phyloP scores from a whole-genome alignment of 1,140 invertebrate genomes.

The Diabrotica virgifera region DNA sequence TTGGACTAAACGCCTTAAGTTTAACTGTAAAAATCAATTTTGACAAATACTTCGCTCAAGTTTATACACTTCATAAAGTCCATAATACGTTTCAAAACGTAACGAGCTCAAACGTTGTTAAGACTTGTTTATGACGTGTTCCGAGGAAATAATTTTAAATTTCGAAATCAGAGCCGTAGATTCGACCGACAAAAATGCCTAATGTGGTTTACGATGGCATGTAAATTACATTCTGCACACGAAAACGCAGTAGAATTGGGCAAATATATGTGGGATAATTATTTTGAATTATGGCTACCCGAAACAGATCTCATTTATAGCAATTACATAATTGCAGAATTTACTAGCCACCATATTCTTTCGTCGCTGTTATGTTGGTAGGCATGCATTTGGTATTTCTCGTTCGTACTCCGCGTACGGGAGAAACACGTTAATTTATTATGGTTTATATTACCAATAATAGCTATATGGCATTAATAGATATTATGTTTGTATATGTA shows the following conservation, averaged over 20 bases:
- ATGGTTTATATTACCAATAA: too few relatives aligned
- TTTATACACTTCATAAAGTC: too few relatives aligned
- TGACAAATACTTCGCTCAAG: too few relatives aligned
- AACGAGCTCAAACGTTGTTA: not conserved
- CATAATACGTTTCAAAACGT: too few relatives aligned
- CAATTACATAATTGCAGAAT: not conserved
- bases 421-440: too few relatives aligned
- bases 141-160: constrained; percentile 1
- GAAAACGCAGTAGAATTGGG: not conserved
- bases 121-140: constrained; percentile 2
- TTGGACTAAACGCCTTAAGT: too few relatives aligned
- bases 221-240: not conserved
- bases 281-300: constrained; percentile 1
- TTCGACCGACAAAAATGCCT: not conserved
- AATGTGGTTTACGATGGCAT: constrained; percentile 1
- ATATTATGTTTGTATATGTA: too few relatives aligned
- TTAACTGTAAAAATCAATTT: too few relatives aligned
- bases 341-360: not conserved
- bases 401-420: too few relatives aligned
- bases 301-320: not conserved
- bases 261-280: not conserved
- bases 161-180: not conserved
- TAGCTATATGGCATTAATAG: too few relatives aligned
- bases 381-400: too few relatives aligned
- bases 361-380: too few relatives aligned